A percentile compares a stretch with the other conserved stretches of the same genome.
Conservation (phyloP, 1,140 invertebrate species). For the Campoletis sonorensis region DNA sequence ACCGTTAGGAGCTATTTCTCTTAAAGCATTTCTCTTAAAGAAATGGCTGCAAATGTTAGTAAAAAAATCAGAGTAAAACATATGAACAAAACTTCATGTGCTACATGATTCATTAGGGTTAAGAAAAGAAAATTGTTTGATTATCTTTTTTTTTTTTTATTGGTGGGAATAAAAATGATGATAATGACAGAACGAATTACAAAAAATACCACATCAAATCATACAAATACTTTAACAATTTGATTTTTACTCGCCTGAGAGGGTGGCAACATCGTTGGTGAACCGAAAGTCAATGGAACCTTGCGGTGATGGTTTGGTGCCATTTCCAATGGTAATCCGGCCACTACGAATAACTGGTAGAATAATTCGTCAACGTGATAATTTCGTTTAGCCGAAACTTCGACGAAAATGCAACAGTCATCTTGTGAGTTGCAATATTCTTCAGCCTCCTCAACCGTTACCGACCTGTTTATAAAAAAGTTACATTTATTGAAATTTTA, state of each 20-base stretch:
- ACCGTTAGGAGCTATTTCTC: no score
- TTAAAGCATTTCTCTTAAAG: no score
- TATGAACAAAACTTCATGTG: no score
- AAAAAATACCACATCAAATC: no score
- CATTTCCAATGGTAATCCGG: conserved; percentile 90
- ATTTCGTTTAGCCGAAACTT: conserved; percentile 89
- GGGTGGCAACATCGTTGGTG: conserved; percentile 82
- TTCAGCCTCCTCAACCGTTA: conserved; percentile 83
- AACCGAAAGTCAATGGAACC: conserved; percentile 81
- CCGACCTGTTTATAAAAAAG: conserved; percentile 77
- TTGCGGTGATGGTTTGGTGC: conserved; percentile 90
- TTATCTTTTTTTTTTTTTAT: no score
- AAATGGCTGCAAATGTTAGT: no score
- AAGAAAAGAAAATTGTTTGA: no score
- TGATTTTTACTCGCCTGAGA: conserved; percentile 76
- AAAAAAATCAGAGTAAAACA: no score
- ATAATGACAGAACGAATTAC: no score
- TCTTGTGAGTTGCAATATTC: conserved; percentile 84
- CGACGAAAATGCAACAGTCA: conserved; percentile 85
- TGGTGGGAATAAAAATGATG: no score
- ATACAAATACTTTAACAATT: neutral
- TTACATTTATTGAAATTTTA: no score
- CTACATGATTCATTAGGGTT: no score
- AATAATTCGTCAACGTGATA: conserved; percentile 88
- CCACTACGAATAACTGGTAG: conserved; percentile 87